Evolutionary conservation across 2,797 vertebrate species (phyloP).

Genomic region (Falco concolor): DNA sequence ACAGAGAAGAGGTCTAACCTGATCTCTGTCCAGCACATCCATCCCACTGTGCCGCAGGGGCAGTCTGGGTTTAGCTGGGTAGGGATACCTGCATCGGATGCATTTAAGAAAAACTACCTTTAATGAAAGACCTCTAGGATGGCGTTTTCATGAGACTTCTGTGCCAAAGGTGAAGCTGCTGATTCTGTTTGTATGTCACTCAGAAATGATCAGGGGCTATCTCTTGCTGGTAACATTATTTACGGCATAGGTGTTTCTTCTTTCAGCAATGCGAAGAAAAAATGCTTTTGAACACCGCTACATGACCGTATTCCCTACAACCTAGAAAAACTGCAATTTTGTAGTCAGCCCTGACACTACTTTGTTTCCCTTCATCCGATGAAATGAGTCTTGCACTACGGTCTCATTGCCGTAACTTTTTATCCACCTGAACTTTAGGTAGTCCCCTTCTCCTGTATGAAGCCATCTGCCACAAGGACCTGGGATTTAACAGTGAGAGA

Average conservation of each 20-base stretch:
- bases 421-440: not conserved
- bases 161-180: not conserved
- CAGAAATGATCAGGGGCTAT: not conserved
- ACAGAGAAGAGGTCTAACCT: not conserved
- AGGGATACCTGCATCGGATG: not conserved
- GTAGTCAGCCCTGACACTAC: not conserved
- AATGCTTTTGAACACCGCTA: not conserved
- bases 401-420: not conserved
- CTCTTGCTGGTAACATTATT: not conserved
- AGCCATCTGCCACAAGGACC: not conserved
- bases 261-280: not conserved
- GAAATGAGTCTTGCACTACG: not conserved
- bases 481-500: not conserved
- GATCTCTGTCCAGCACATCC: not conserved
- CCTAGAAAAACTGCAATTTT: not conserved
- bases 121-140: not conserved
- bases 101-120: constrained; percentile 26
- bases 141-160: not conserved
- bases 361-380: not conserved
- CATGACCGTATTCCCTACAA: not conserved
- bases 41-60: not conserved
- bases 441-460: not conserved
- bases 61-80: not conserved
- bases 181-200: not conserved
- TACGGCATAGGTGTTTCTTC: not conserved